Base-by-base conservation (phyloP, 2,888 invertebrate genomes). In the Ophonus ardosiacus region DNA sequence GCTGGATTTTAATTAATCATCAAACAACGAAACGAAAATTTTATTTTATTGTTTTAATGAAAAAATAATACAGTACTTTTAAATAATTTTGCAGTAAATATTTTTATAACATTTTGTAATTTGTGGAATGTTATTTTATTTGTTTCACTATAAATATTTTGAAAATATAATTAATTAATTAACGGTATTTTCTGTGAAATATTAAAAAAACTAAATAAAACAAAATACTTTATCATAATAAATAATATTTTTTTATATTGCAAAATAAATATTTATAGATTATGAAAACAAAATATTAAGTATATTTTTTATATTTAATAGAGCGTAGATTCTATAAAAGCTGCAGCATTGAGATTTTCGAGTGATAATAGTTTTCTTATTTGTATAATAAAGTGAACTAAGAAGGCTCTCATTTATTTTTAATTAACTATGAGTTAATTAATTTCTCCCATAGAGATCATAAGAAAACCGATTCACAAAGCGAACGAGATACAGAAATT, bases 1-100 rank as follows among this genome's bases (percentile, higher is more conserved):
- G 68, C 31, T 65, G 38, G 24, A 38, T 68, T 63, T 68, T 68
- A 68, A 68, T 68, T 68, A 68, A 68, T 68, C n/a, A 38, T 68
- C 31, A 0, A 15, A 8, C 38, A 7, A 38, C 24, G 31, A 10
- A 63, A 10, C 38, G 24, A 65, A 38, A 68, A 38, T 68, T 38
- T 15, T 31, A 24, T n/a, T 31, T 38, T 31, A 38, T 65, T 31
- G 65, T 13, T 68, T 68, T 68, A 68, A 68, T 13, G 38, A 21
- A 63, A 59, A 63, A 63, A 13, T 63, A 63, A 63, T 63, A 21
- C 8, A 63, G 21, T 63, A 63, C 24, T 63, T 63, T 24, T 21
- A 18, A 63, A 63, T 21, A 63, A 59, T 17, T 17, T 59, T 59
- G 15, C 15, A 18, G 59, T 63, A 63, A 24, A 59, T 17, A 17